Evolutionary conservation across 2,113 vertebrate genomes (phyloP), one percentile per base, ranked within the genome.

Genomic region (Albula glossodonta): DNA sequence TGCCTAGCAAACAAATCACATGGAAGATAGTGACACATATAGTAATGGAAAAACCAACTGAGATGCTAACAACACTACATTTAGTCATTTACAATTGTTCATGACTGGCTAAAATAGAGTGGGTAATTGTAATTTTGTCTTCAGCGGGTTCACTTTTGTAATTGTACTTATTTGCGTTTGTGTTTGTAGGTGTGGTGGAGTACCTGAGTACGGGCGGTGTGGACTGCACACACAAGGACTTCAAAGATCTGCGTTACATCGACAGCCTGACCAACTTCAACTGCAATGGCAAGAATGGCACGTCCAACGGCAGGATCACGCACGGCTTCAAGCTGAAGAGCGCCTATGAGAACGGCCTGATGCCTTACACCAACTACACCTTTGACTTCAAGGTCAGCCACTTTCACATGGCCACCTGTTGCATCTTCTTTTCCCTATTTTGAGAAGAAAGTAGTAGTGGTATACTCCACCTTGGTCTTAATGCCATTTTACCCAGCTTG

Each of bases 301-400:
- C 97, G 83, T 96, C 97, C 91, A 98, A 97, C 66, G 97, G 97
- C 94, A 97, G 96, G 93, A 99, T 99, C 94, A 99, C 98, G 17
- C 98, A 99, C 56, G 97, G 97, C 94, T 99, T 99, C 96, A 98
- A 98, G 96, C 96, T 99, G 88, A 97, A 99, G 97, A 99, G 96
- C 95, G 97, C 98, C 93, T 99, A 99, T 81, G 97, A 99, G 94
- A 96, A 97, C 78, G 97, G 97, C 96, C 96, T 99, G 93, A 99
- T 99, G 98, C 97, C 98, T 97, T 99, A 98, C 57, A 99, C 98
- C 77, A 99, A 99, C 95, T 99, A 99, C 90, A 99, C 98, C 17
- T 99, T 96, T 80, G 98, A 99, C 91, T 99, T 99, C 93, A 99
- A 98, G 97, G 98, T 99, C 87, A 88, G 89, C 12, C 31, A 41